A percentile compares a stretch with the other conserved stretches of the same genome.
Conservation (phyloP, 2,888 invertebrate species). For the Conomelus anceps region DNA sequence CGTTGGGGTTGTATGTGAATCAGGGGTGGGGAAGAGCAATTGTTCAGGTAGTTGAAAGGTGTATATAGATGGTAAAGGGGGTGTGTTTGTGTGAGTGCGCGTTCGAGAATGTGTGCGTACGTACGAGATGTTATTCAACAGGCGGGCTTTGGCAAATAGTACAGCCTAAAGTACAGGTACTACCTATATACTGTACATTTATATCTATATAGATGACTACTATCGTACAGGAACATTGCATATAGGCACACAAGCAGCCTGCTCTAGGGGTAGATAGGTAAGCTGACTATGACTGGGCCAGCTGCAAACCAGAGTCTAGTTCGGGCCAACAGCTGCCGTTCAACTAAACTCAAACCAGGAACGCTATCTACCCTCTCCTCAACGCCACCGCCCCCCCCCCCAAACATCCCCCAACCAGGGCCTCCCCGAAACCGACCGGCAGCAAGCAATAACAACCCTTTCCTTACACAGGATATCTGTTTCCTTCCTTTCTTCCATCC, state of each 20-base stretch:
- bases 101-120: slow-evolving; percentile 18
- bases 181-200: too few species aligned
- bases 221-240: neutral
- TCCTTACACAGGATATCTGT: slow-evolving; percentile 8
- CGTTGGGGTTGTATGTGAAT: neutral
- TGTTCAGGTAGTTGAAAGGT: neutral
- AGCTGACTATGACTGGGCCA: neutral
- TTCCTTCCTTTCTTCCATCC: slow-evolving; percentile 10
- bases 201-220: neutral
- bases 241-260: neutral
- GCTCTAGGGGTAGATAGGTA: neutral
- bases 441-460: neutral
- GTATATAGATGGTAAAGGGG: neutral
- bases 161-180: neutral
- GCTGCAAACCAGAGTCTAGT: neutral
- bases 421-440: neutral
- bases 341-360: neutral
- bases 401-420: neutral
- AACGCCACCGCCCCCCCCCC: neutral
- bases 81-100: neutral
- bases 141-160: neutral
- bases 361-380: neutral
- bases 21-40: neutral
- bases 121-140: slow-evolving; percentile 21
- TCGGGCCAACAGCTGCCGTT: neutral